Percentiles rank a stretch among this genome's conserved stretches.
phyloP scores from a whole-genome alignment of 2,888 invertebrate genomes.

The Stenolophus ochropezus region DNA sequence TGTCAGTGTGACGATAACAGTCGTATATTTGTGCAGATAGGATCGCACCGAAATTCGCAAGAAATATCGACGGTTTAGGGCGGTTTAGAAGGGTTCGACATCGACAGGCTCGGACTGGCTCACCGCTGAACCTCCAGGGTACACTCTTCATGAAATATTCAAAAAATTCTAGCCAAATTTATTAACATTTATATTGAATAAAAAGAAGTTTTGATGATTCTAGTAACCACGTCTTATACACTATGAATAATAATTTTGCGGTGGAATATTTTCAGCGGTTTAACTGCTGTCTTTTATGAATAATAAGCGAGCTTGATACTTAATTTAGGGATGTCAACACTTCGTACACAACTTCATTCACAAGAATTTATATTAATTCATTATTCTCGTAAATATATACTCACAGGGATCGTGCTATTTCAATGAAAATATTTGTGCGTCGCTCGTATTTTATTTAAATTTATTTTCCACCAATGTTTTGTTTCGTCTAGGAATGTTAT shows the following conservation, averaged over 20 bases:
- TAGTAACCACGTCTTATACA: not conserved
- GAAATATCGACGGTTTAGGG: constrained; percentile 47
- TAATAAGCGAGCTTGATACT: not conserved
- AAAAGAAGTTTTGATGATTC: constrained; percentile 37
- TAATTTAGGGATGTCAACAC: not conserved
- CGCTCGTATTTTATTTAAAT: no score
- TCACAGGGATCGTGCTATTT: no score
- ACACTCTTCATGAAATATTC: constrained; percentile 55
- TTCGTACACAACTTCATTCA: not conserved
- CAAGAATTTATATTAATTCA: not conserved
- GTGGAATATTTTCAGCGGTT: not conserved
- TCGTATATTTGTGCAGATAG: constrained; percentile 46
- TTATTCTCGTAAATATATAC: not conserved
- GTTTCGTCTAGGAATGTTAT: no score
- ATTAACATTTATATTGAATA: constrained; percentile 52
- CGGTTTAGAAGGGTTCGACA: constrained; percentile 43
- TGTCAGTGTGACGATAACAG: constrained; percentile 52
- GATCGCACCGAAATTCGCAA: constrained; percentile 46
- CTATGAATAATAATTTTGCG: constrained; percentile 37
- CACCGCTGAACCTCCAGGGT: constrained; percentile 22
- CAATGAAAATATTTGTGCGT: no score
- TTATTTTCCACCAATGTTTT: no score
- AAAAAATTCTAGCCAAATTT: constrained; percentile 46
- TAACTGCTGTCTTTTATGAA: constrained; percentile 21
- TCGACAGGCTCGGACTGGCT: constrained; percentile 18